Evolutionary conservation across 2,113 vertebrate genomes (phyloP).

Genomic region (Mormyrus iriodes): DNA sequence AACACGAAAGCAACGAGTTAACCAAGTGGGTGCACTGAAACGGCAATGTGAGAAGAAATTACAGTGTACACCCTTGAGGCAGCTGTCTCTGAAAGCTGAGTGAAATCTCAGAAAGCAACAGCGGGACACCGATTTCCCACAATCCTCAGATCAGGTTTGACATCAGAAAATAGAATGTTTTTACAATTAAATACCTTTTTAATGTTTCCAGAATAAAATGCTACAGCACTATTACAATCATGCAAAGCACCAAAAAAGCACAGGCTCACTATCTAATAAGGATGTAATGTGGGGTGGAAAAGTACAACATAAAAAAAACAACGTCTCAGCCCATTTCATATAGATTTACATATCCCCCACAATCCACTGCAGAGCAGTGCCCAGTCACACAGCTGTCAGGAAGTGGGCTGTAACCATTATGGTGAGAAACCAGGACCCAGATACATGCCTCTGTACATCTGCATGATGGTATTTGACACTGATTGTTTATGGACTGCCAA

Average conservation of each 20-base stretch:
- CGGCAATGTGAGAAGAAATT: background rate
- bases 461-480: background rate
- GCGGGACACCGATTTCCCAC: conserved; percentile 12
- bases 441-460: background rate
- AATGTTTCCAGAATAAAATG: conserved; percentile 37
- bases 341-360: conserved; percentile 40
- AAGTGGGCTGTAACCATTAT: background rate
- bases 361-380: conserved; percentile 17
- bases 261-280: conserved; percentile 31
- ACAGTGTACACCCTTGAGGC: background rate
- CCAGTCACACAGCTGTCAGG: conserved; percentile 21
- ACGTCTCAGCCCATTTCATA: conserved; percentile 44
- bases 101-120: background rate
- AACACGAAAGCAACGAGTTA: background rate
- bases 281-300: conserved; percentile 1
- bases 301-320: conserved; percentile 35
- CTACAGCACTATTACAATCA: conserved; percentile 40
- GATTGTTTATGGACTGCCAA: background rate
- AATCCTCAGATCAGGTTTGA: conserved; percentile 29
- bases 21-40: background rate
- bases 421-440: background rate
- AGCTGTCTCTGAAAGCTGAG: background rate
- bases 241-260: conserved; percentile 33
- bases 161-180: conserved; percentile 36
- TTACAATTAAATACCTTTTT: conserved; percentile 35